phyloP scores from a whole-genome alignment of 2,888 invertebrate species.

The Prostheceraeus crozeri region DNA sequence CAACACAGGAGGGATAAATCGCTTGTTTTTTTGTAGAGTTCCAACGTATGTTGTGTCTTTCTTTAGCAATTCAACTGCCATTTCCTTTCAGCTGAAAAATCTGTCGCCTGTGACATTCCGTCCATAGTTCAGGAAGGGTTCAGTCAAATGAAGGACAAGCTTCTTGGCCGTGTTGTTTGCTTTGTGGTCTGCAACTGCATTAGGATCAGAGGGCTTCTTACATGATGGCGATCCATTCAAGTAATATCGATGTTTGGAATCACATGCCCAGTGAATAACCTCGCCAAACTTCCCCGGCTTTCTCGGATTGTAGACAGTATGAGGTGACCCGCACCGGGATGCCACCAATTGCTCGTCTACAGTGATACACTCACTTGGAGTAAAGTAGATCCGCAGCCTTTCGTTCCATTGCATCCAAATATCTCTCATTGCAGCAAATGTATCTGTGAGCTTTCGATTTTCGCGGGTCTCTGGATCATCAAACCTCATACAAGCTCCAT shows the following conservation, averaged over 20 bases:
- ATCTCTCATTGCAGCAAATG: too few relatives aligned
- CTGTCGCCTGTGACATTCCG: slow-evolving; percentile 27
- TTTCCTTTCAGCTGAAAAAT: slow-evolving; percentile 26
- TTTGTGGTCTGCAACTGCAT: slow-evolving; percentile 18
- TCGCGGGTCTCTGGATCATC: too few relatives aligned
- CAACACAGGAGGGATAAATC: slow-evolving; percentile 19
- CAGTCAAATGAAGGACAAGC: slow-evolving; percentile 23
- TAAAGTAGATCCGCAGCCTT: too few relatives aligned
- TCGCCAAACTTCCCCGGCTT: slow-evolving; percentile 23
- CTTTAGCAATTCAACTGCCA: slow-evolving; percentile 6
- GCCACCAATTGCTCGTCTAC: too few relatives aligned
- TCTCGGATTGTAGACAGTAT: too few relatives aligned
- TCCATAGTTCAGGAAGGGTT: slow-evolving; percentile 9
- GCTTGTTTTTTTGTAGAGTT: slow-evolving; percentile 16
- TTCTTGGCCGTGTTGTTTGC: slow-evolving; percentile 16
- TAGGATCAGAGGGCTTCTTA: slow-evolving; percentile 18
- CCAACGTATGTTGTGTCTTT: slow-evolving; percentile 21
- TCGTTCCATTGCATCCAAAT: too few relatives aligned
- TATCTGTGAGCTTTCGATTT: too few relatives aligned
- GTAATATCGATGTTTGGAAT: slow-evolving; percentile 21
- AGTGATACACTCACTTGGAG: too few relatives aligned
- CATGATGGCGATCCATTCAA: slow-evolving; percentile 14
- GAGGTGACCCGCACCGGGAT: too few relatives aligned
- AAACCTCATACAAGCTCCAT: too few relatives aligned
- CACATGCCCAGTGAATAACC: slow-evolving; percentile 13